These are phyloP conservation scores for Acropora yongei DNA, from an alignment of 64 coral and sea anemone genomes.

Conservation along the genomic window DNA sequence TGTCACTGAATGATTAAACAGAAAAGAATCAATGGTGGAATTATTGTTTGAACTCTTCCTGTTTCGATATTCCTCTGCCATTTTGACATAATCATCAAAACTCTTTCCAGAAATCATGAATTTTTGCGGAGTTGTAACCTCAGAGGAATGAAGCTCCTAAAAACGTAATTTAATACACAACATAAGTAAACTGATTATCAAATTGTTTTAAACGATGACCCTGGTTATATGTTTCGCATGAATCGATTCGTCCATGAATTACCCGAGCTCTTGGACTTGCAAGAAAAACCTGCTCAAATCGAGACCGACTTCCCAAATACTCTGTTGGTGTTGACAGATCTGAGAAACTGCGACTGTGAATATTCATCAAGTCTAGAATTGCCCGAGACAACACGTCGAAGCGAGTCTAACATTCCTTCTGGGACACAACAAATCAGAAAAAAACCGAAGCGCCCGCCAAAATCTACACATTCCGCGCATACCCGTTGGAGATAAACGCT, in stretches of 20 bases:
- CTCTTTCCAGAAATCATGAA: not conserved
- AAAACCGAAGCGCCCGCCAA: too few relatives aligned
- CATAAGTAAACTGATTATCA: not conserved
- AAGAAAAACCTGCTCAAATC: constrained; percentile 51
- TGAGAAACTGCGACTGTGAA: not conserved
- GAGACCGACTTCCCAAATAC: constrained; percentile 2
- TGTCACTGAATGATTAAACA: not conserved
- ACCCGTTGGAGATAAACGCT: too few relatives aligned
- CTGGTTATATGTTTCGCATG: too few relatives aligned
- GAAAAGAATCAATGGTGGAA: not conserved
- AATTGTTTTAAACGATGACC: too few relatives aligned
- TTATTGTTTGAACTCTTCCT: not conserved
- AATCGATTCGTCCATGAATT: not conserved
- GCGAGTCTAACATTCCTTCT: too few relatives aligned
- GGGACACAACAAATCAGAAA: too few relatives aligned
- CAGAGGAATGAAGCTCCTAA: constrained; percentile 47
- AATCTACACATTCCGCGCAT: too few relatives aligned
- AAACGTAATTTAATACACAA: too few relatives aligned
- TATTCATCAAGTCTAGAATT: too few relatives aligned
- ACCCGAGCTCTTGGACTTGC: constrained; percentile 61
- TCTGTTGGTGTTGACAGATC: not conserved
- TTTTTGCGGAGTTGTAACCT: not conserved
- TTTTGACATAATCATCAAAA: constrained; percentile 57
- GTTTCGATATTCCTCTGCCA: constrained; percentile 28
- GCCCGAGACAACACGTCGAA: too few relatives aligned